Percentiles rank a stretch among this genome's conserved stretches.
Evolutionary conservation across 1,140 invertebrate genomes (phyloP).

Genomic region (Calephelis nemesis): DNA sequence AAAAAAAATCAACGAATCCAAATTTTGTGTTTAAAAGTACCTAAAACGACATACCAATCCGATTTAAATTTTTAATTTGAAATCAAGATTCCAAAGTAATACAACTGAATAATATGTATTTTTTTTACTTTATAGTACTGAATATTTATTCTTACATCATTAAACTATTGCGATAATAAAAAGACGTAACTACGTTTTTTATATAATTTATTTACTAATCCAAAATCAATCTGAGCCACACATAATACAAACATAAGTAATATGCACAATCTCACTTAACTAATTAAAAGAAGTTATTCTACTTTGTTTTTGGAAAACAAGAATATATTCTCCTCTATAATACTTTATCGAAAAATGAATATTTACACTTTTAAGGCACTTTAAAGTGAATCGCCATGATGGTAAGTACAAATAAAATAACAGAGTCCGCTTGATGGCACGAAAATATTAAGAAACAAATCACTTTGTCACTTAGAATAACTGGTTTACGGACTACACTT

Average conservation of each 20-base stretch:
- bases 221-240: conserved; percentile 77
- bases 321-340: conserved; percentile 68
- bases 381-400: conserved; percentile 58
- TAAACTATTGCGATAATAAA: conserved; percentile 31
- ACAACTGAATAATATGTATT: too few species aligned
- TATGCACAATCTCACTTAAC: conserved; percentile 78
- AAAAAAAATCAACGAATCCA: too few species aligned
- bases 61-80: too few species aligned
- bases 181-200: conserved; percentile 53
- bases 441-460: conserved; percentile 48
- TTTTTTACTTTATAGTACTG: not conserved
- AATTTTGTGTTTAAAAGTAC: too few species aligned
- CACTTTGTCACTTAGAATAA: conserved; percentile 37
- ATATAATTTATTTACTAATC: conserved; percentile 76
- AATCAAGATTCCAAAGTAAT: too few species aligned
- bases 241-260: conserved; percentile 76
- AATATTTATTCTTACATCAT: not conserved
- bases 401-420: conserved; percentile 73
- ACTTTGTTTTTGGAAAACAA: conserved; percentile 75
- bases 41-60: too few species aligned
- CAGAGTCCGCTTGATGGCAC: conserved; percentile 69
- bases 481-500: conserved; percentile 62
- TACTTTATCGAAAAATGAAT: conserved; percentile 73
- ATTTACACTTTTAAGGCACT: conserved; percentile 75
- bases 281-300: conserved; percentile 58